Evolutionary conservation across 2,888 invertebrate genomes (phyloP), one percentile per base, ranked within the genome.

Genomic region (Gastracanthus pulcherrimus): DNA sequence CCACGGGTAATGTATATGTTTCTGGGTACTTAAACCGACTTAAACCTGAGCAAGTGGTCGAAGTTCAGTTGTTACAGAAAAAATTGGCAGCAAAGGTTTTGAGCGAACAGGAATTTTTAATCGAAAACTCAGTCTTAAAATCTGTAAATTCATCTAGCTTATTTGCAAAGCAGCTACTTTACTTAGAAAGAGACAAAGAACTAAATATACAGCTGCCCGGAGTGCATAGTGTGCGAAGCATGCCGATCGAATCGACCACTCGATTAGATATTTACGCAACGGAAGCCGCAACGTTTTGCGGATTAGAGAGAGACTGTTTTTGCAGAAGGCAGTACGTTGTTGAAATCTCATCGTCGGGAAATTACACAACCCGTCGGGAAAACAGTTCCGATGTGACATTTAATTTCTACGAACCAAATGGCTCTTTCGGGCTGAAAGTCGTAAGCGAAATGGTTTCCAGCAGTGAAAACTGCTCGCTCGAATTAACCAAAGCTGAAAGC

Each of bases 131-230:
- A 26, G 29, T 51, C 5, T 16, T 34, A 11, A 66, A 38, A 26
- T 55, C 11, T 5, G 19, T 4, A 38, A 62, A 78, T 19, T 6
- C n/a, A n/a, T 13, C 51, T n/a, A n/a, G n/a, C 0, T 48, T 9
- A n/a, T 19, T 11, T 6, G 26, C 78, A 16, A 84, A 85, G 9
- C 13, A 84, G 16, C 85, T 90, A 38, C 75, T 84, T 58, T 88
- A 90, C 45, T 75, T 90, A 1, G 90, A 90, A 36, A n/a, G 23
- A 3, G 87, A 88, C 19, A 45, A 85, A 3, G 76, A 72, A 29
- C 67, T 89, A 3, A 76, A 62, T 19, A 84, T 89, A 7, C 75
- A 71, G 0, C 82, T 84, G 0, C 75, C 85, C 2, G 85, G 84
- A 4, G 76, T 89, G 5, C 83, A 86, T 4, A 84, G 84, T 3